These are phyloP conservation scores for Pseudomyrmex flavicornis DNA, from an alignment of 1,140 invertebrate species.

Conservation along the genomic window DNA sequence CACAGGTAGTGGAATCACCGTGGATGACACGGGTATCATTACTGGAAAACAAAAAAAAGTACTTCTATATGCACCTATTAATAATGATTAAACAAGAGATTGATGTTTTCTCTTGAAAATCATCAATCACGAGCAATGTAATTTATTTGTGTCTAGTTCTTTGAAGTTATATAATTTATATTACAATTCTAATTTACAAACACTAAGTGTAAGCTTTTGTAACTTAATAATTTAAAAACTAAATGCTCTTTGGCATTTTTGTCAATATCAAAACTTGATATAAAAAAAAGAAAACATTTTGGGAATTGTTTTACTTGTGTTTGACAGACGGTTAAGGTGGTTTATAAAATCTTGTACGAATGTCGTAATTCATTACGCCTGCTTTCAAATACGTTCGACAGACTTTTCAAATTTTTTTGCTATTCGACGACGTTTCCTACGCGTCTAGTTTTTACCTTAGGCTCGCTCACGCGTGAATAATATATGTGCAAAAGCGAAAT, in stretches of 20 bases:
- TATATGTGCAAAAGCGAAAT: background rate
- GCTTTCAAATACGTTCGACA: background rate
- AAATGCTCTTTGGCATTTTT: too few relatives aligned
- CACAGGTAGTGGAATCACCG: constrained; percentile 87
- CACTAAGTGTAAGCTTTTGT: too few relatives aligned
- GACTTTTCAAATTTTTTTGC: background rate
- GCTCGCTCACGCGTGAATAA: too few relatives aligned
- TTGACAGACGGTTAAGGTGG: background rate
- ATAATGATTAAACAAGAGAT: background rate
- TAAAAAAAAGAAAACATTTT: too few relatives aligned
- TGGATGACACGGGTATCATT: constrained; percentile 88
- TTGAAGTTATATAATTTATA: too few relatives aligned
- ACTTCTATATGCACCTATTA: background rate
- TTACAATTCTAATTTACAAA: too few relatives aligned
- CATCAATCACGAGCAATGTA: too few relatives aligned
- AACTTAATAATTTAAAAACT: too few relatives aligned
- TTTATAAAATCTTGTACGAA: background rate
- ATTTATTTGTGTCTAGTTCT: too few relatives aligned
- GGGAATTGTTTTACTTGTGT: background rate
- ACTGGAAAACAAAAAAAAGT: constrained; percentile 79
- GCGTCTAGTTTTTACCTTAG: too few relatives aligned
- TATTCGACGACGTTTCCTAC: too few relatives aligned
- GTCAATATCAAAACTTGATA: too few relatives aligned
- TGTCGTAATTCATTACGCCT: background rate
- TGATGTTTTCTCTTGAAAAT: background rate